Conservation (phyloP, 2,797 vertebrate genomes). For the Tenualosa thibaudeaui region DNA sequence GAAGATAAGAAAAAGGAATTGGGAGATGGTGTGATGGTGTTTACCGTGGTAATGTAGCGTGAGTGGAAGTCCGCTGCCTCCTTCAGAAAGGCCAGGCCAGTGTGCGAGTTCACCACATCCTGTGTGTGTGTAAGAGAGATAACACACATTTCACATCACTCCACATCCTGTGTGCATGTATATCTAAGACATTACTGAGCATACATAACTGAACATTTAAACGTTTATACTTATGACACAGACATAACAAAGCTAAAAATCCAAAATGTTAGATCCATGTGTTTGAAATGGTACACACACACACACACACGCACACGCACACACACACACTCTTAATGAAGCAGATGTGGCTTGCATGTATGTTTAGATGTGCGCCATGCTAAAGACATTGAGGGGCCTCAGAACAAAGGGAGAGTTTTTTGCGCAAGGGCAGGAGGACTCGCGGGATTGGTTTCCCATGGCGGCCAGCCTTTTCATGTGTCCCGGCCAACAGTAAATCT, state of each 20-base stretch:
- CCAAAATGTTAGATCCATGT: background rate
- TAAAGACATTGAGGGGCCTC: conserved; percentile 35
- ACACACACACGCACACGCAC: background rate
- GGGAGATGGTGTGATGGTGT: background rate
- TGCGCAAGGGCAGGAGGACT: conserved; percentile 8
- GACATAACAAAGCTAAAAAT: background rate
- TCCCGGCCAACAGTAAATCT: conserved; percentile 54
- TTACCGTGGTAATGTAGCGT: conserved; percentile 94
- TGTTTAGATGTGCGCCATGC: conserved; percentile 38
- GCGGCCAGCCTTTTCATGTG: conserved; percentile 42
- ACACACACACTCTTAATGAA: background rate
- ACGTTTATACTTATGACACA: background rate
- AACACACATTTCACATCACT: conserved; percentile 27
- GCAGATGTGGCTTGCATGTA: background rate
- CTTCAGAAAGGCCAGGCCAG: conserved; percentile 89
- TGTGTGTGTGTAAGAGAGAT: conserved; percentile 55
- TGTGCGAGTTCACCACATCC: conserved; percentile 94
- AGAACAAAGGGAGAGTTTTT: conserved; percentile 37
- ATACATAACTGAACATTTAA: background rate
- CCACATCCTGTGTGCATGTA: background rate
- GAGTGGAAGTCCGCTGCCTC: conserved; percentile 96
- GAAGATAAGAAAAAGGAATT: background rate
- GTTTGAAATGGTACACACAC: background rate
- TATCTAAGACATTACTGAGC: background rate
- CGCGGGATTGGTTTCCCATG: conserved; percentile 34